Conservation (phyloP, 2,888 invertebrate species). For the Ephialtes manifestator region DNA sequence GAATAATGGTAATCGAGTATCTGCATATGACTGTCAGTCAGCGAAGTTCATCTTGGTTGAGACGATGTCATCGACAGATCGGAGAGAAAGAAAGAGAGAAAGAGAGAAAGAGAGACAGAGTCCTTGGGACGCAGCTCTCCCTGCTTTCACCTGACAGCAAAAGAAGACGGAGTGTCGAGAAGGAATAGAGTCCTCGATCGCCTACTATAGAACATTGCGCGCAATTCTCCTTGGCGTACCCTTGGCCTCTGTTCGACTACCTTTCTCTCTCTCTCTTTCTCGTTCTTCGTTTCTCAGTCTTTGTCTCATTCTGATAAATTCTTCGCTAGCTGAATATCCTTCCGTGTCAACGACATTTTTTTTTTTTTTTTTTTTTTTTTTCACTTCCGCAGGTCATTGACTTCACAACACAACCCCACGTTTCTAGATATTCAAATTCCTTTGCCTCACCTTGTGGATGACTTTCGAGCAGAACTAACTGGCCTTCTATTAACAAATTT, state of each 20-base stretch:
- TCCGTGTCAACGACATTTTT: neutral
- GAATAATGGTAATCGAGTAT: neutral
- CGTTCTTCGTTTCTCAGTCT: neutral
- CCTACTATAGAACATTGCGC: conserved; percentile 40
- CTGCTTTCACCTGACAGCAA: conserved; percentile 66
- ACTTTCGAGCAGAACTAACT: neutral
- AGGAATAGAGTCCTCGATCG: conserved; percentile 64
- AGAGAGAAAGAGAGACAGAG: conserved; percentile 39
- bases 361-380: too few species aligned
- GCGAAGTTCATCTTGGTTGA: conserved; percentile 21
- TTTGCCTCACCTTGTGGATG: neutral
- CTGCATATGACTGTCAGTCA: neutral
- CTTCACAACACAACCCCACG: neutral
- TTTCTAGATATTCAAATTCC: conserved; percentile 1
- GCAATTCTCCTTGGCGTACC: conserved; percentile 60
- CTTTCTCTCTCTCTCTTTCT: neutral
- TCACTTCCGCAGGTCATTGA: conserved; percentile 45
- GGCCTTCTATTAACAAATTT: neutral
- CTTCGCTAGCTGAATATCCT: neutral
- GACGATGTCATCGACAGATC: conserved; percentile 47
- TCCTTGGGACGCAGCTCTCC: conserved; percentile 60
- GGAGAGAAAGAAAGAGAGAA: conserved; percentile 24
- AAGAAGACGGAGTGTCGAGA: conserved; percentile 55
- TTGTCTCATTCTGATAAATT: conserved; percentile 11
- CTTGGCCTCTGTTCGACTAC: conserved; percentile 50